Conservation (phyloP, 2,113 vertebrate genomes). For the Gobius niger region DNA sequence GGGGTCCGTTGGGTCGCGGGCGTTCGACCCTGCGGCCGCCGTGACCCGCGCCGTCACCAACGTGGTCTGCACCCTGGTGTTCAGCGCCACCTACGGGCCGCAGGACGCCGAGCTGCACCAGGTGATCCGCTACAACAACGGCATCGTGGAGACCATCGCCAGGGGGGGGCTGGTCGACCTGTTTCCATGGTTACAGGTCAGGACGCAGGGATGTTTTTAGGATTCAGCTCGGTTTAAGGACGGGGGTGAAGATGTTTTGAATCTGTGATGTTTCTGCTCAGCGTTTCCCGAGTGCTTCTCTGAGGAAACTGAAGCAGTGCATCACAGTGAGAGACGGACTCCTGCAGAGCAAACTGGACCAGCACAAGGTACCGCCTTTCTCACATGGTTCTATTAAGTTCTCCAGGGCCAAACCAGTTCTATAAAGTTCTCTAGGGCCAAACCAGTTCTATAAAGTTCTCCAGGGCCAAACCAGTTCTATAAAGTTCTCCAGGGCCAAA, state of each 20-base stretch:
- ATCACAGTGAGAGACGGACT: conserved; percentile 72
- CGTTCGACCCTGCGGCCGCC: conserved; percentile 64
- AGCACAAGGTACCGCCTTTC: conserved; percentile 84
- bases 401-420: too few relatives aligned
- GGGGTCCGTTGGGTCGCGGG: conserved; percentile 17
- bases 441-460: too few relatives aligned
- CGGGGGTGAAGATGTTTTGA: not conserved
- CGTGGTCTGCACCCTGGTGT: conserved; percentile 77
- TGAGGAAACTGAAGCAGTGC: conserved; percentile 70
- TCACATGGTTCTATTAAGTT: too few relatives aligned
- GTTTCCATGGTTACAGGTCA: conserved; percentile 77
- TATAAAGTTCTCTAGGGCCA: too few relatives aligned
- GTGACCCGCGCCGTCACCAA: conserved; percentile 77
- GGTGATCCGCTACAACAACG: conserved; percentile 75
- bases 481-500: too few relatives aligned
- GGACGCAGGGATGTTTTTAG: not conserved
- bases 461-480: too few relatives aligned
- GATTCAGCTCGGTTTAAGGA: too few relatives aligned
- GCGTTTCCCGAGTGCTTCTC: conserved; percentile 60
- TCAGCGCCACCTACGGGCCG: conserved; percentile 68
- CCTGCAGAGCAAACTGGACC: conserved; percentile 70
- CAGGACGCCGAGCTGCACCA: conserved; percentile 69
- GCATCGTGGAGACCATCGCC: conserved; percentile 78
- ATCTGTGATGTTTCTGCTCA: conserved; percentile 11
- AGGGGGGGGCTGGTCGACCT: conserved; percentile 75